A percentile compares a stretch with the other conserved stretches of the same genome.
Conservation (phyloP, 2,113 vertebrate species). For the Sinocyclocheilus anophthalmus region DNA sequence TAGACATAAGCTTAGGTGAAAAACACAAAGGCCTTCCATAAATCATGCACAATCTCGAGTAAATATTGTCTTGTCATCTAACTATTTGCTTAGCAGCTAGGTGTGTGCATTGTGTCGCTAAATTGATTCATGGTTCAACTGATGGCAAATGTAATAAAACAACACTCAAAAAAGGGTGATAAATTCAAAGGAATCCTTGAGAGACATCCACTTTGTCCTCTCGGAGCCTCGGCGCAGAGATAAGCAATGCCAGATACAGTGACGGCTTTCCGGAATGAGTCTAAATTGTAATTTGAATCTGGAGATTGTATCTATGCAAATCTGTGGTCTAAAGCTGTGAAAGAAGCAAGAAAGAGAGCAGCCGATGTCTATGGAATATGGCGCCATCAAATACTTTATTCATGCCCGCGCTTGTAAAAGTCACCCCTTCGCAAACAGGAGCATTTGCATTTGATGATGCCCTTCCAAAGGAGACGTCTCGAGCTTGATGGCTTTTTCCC, state of each 20-base stretch:
- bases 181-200: conserved; percentile 56
- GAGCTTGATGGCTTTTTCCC: conserved; percentile 34
- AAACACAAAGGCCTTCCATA: conserved; percentile 53
- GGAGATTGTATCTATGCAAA: conserved; percentile 56
- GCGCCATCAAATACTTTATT: conserved; percentile 64
- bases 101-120: conserved; percentile 52
- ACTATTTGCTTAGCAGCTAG: conserved; percentile 56
- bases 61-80: conserved; percentile 59
- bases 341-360: conserved; percentile 32
- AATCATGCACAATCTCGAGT: conserved; percentile 56
- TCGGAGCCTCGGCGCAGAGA: conserved; percentile 41
- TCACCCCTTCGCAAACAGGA: conserved; percentile 44
- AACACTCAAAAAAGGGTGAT: conserved; percentile 50
- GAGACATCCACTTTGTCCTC: conserved; percentile 57
- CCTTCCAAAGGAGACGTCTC: conserved; percentile 42
- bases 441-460: conserved; percentile 49
- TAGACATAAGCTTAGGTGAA: conserved; percentile 56
- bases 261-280: conserved; percentile 47
- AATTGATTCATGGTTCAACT: conserved; percentile 57
- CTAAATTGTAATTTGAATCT: conserved; percentile 55
- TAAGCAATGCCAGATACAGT: conserved; percentile 50
- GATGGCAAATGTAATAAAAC: conserved; percentile 58
- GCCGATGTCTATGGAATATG: conserved; percentile 36
- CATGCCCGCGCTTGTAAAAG: conserved; percentile 51
- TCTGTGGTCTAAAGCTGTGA: conserved; percentile 29